Conservation (phyloP, 2,113 vertebrate species). For the Atlantisia rogersi region DNA sequence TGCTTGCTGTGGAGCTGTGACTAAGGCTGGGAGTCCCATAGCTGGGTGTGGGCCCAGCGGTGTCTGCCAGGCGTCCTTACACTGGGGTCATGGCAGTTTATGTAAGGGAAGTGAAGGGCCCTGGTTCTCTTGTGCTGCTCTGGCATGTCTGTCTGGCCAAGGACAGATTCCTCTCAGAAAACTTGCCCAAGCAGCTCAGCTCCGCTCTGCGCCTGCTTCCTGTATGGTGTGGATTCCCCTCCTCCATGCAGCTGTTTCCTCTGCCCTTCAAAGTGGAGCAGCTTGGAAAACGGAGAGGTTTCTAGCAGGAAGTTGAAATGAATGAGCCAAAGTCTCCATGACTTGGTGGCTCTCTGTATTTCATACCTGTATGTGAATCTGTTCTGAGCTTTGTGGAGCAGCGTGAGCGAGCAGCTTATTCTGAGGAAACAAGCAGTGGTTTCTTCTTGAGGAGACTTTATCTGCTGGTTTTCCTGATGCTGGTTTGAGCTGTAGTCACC, state of each 20-base stretch:
- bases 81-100: constrained; percentile 35
- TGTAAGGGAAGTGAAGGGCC: constrained; percentile 30
- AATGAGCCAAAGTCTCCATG: not conserved
- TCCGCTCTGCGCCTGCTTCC: constrained; percentile 22
- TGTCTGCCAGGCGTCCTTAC: constrained; percentile 22
- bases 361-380: not conserved
- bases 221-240: constrained; percentile 27
- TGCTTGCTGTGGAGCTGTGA: not conserved
- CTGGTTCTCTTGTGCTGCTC: constrained; percentile 31
- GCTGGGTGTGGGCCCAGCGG: not conserved
- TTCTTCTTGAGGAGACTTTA: not conserved
- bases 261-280: not conserved
- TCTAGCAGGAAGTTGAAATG: not conserved
- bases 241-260: constrained; percentile 33
- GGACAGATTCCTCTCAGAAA: constrained; percentile 58
- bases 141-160: constrained; percentile 55
- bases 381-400: not conserved
- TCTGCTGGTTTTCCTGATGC: not conserved
- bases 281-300: not conserved
- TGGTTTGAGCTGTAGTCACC: not conserved
- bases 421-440: not conserved
- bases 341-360: not conserved
- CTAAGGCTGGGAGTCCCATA: not conserved
- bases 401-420: not conserved
- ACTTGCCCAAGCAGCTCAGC: constrained; percentile 73